phyloP scores from a whole-genome alignment of 2,888 invertebrate genomes.

The Synergus itoensis region DNA sequence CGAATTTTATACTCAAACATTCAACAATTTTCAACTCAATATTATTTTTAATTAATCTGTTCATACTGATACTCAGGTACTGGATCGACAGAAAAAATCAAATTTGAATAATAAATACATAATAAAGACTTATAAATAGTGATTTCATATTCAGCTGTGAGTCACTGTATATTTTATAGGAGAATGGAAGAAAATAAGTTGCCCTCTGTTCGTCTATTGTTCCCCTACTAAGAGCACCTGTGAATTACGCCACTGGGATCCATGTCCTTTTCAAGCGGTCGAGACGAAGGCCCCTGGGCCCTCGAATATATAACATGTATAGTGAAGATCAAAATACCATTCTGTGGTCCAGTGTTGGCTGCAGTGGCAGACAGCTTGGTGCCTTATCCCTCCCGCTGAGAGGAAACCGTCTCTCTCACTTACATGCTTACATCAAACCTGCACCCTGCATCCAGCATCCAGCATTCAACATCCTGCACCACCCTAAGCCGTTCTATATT shows the following conservation, averaged over 20 bases:
- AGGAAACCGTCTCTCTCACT: constrained; percentile 55
- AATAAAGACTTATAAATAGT: constrained; percentile 5
- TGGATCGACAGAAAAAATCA: neutral
- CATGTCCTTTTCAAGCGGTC: constrained; percentile 24
- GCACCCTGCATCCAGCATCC: constrained; percentile 49
- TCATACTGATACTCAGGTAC: neutral
- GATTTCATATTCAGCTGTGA: constrained; percentile 33
- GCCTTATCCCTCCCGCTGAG: constrained; percentile 71
- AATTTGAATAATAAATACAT: neutral
- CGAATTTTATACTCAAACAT: neutral
- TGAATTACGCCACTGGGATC: constrained; percentile 41
- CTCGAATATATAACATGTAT: constrained; percentile 46
- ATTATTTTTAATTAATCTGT: too few relatives aligned
- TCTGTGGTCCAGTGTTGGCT: constrained; percentile 54
- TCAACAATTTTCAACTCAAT: too few relatives aligned
- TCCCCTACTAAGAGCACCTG: constrained; percentile 36
- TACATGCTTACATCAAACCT: constrained; percentile 51
- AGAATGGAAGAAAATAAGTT: constrained; percentile 31
- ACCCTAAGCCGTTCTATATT: neutral
- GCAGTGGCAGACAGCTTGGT: constrained; percentile 72
- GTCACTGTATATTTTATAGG: constrained; percentile 5
- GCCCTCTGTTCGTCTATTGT: constrained; percentile 30
- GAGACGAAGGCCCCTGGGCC: constrained; percentile 35
- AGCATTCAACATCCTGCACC: constrained; percentile 44
- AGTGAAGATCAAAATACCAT: constrained; percentile 44